Conservation (phyloP, 53 echinoderm and acorn worm species). For the Temnopleurus reevesii region DNA sequence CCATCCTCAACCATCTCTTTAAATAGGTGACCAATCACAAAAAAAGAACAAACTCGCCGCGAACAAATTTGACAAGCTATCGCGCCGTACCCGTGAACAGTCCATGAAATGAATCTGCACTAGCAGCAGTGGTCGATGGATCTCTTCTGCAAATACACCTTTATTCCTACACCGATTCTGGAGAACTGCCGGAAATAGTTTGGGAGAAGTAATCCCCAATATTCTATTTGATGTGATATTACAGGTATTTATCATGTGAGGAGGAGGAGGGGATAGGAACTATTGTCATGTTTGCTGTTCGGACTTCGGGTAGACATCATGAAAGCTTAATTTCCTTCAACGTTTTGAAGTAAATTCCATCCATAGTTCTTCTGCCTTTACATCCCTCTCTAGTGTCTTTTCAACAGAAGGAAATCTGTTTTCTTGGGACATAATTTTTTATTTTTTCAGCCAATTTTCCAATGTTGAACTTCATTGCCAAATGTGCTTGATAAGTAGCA, state of each 20-base stretch:
- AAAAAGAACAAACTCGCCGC: constrained; percentile 44
- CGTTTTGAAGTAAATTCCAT: too few relatives aligned
- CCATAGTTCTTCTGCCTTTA: too few relatives aligned
- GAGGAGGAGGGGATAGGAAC: background rate
- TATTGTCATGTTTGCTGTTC: constrained; percentile 2
- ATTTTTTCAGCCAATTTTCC: too few relatives aligned
- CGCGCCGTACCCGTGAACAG: constrained; percentile 7
- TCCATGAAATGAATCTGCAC: constrained; percentile 29
- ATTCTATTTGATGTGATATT: background rate
- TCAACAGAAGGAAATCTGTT: too few relatives aligned
- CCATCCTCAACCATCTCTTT: background rate
- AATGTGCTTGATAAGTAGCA: too few relatives aligned
- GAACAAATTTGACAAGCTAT: constrained; percentile 49
- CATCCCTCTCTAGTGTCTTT: too few relatives aligned
- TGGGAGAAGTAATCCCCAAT: constrained; percentile 18
- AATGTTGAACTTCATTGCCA: too few relatives aligned
- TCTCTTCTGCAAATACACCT: constrained; percentile 29
- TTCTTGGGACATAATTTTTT: too few relatives aligned
- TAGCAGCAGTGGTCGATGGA: constrained; percentile 1
- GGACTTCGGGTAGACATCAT: constrained; percentile 16
- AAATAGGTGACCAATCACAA: constrained; percentile 23
- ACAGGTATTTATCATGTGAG: background rate
- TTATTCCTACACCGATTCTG: background rate
- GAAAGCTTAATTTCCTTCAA: constrained; percentile 8
- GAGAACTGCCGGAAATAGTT: constrained; percentile 7